phyloP scores from a whole-genome alignment of 2,888 invertebrate genomes.

The Drosophila paranaensis region DNA sequence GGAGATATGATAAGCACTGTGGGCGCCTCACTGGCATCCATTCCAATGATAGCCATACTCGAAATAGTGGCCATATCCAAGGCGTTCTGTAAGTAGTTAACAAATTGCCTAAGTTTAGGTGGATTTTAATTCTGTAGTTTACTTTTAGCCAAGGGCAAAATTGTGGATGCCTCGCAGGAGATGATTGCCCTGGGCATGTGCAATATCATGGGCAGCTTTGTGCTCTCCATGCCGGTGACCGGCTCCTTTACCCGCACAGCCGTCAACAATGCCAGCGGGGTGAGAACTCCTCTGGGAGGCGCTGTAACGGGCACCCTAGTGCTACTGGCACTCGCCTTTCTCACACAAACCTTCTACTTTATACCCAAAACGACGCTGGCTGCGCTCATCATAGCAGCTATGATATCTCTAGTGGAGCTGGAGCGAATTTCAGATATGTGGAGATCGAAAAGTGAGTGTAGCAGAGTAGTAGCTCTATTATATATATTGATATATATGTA shows the following conservation, averaged over 20 bases:
- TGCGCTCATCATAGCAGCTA: conserved; percentile 95
- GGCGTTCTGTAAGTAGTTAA: conserved; percentile 88
- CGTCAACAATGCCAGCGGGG: conserved; percentile 96
- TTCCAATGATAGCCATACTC: conserved; percentile 90
- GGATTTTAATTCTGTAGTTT: background rate
- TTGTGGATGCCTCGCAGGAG: conserved; percentile 95
- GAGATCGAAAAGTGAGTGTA: conserved; percentile 89
- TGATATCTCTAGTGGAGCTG: conserved; percentile 92
- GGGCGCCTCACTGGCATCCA: conserved; percentile 88
- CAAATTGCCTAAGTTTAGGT: no score
- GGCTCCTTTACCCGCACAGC: conserved; percentile 96
- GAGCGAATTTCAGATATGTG: conserved; percentile 89
- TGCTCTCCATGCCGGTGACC: conserved; percentile 94
- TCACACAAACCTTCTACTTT: conserved; percentile 93
- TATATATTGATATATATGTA: background rate
- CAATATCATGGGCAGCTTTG: conserved; percentile 93
- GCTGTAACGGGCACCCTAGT: conserved; percentile 91
- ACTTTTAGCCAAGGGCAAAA: conserved; percentile 89
- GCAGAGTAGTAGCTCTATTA: background rate
- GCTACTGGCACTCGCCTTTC: conserved; percentile 91
- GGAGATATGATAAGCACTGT: conserved; percentile 88
- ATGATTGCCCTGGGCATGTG: conserved; percentile 94
- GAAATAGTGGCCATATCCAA: conserved; percentile 92
- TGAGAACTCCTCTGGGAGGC: conserved; percentile 93
- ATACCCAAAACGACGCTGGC: conserved; percentile 95